phyloP scores from a whole-genome alignment of 2,113 vertebrate species.

The Brachypodius melanocephalos region DNA sequence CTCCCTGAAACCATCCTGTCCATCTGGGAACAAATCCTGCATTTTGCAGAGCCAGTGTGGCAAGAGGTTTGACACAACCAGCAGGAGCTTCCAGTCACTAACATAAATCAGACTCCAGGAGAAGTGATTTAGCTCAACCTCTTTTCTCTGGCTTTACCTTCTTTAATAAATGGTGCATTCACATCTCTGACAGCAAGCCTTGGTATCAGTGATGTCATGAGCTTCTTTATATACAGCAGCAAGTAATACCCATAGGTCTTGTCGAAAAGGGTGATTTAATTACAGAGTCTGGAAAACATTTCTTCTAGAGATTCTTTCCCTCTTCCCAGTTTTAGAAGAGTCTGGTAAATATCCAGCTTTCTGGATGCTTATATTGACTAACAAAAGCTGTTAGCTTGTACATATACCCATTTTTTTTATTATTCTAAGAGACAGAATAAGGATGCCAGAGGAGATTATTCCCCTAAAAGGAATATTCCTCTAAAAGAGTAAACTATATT shows the following conservation, averaged over 20 bases:
- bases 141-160: background rate
- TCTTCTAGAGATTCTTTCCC: background rate
- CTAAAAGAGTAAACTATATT: background rate
- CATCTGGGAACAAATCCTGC: background rate
- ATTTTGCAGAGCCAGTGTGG: background rate
- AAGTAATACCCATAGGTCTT: background rate
- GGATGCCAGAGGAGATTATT: background rate
- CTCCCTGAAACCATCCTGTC: background rate
- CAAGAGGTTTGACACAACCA: background rate
- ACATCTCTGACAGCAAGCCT: background rate
- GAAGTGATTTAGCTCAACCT: background rate
- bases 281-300: background rate
- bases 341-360: background rate
- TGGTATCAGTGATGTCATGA: background rate
- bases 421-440: background rate
- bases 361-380: background rate
- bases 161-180: background rate
- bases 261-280: background rate
- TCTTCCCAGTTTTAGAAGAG: background rate
- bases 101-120: background rate
- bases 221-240: background rate
- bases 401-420: background rate
- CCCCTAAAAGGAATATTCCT: background rate
- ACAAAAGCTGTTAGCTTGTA: background rate
- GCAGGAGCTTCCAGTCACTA: background rate